Evolutionary conservation across 2,888 invertebrate species (phyloP).

Genomic region (Autographa pulchrina): DNA sequence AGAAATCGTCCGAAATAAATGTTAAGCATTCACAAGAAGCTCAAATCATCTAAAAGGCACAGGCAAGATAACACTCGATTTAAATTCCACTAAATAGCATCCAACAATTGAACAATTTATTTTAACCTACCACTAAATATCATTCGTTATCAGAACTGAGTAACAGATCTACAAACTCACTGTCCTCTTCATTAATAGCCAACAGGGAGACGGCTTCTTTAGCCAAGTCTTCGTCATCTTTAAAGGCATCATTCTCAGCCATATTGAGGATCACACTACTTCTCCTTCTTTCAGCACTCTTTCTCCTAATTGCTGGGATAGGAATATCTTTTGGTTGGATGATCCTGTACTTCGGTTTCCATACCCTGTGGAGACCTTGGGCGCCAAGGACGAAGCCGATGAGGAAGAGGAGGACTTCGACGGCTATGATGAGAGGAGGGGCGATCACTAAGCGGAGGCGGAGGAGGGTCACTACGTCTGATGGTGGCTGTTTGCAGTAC

Average conservation of each 20-base stretch:
- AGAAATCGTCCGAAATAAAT: background rate
- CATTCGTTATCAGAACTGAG: constrained; percentile 53
- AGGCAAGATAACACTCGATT: background rate
- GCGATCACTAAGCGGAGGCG: constrained; percentile 85
- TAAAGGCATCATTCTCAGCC: constrained; percentile 71
- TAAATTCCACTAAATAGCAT: background rate
- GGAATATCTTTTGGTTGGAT: constrained; percentile 59
- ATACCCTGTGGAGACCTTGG: constrained; percentile 75
- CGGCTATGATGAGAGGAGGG: constrained; percentile 84
- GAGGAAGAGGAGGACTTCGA: constrained; percentile 82
- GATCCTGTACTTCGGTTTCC: constrained; percentile 76
- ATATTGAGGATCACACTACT: constrained; percentile 71
- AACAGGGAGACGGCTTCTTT: constrained; percentile 79
- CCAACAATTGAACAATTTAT: constrained; percentile 28
- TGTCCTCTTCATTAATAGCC: constrained; percentile 76
- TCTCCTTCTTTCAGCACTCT: constrained; percentile 63
- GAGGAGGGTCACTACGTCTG: constrained; percentile 79
- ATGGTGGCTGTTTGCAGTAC: constrained; percentile 81
- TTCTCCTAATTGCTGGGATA: constrained; percentile 56
- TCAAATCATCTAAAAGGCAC: background rate
- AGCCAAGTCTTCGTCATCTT: constrained; percentile 70
- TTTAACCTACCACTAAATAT: background rate
- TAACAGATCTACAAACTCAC: constrained; percentile 71
- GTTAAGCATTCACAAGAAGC: too few relatives aligned
- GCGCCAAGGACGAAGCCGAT: constrained; percentile 83